Evolutionary conservation across 2,797 vertebrate genomes (phyloP), one percentile per base, ranked within the genome.

Genomic region (Danio aesculapii): DNA sequence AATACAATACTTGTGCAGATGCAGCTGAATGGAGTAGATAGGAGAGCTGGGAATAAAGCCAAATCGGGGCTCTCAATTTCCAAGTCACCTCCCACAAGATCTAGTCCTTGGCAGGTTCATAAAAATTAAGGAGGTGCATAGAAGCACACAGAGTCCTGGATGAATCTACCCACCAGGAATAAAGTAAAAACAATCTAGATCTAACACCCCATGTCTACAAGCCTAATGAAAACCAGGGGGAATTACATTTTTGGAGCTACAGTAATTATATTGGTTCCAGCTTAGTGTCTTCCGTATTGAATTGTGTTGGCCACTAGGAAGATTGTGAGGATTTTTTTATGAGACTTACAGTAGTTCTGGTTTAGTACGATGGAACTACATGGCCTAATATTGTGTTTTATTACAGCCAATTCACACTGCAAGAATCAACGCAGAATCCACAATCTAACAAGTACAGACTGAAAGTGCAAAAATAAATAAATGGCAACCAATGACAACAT

Each of bases 1-100:
- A 78, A 78, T 78, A 61, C 44, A 78, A 78, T 78, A 55, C 61
- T 78, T 78, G 76, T 78, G 46, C 30, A 41, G 44, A 59, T 19
- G 53, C 68, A 69, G 64, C 57, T 9, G 53, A 59, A 68, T 69
- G 46, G 21, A 50, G 21, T 17, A 69, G 53, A 69, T 78, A 61
- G 66, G 64, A 50, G 12, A 69, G n/a, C 76, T 69, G 76, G 76
- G 76, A 78, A 78, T 69, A 78, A 21, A 59, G 46, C n/a, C 64
- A 21, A 21, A 69, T 68, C 44, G 61, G 46, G 11, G n/a, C 46
- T 61, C 30, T 78, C 6, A 16, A 69, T 69, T 78, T 78, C 53
- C 76, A 70, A 78, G 46, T 12, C 46, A 50, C 47, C 46, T 78
- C 76, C 66, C 55, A 61, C 30, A 69, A 78, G 55, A 78, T 70